Evolutionary conservation across 2,888 invertebrate genomes (phyloP).

Genomic region (Drosophila mulleri): DNA sequence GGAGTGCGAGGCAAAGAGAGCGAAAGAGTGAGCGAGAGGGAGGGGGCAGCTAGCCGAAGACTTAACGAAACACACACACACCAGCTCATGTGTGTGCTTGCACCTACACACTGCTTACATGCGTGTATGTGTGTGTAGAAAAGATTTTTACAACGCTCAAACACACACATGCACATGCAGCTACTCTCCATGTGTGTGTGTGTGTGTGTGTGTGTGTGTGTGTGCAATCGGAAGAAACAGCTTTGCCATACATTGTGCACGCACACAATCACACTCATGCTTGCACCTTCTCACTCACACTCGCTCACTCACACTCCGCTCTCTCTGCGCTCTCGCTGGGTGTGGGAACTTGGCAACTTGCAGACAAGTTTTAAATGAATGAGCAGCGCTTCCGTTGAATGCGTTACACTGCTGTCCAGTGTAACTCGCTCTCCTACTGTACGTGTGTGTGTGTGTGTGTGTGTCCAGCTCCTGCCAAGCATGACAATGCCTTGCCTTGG

Average conservation of each 20-base stretch:
- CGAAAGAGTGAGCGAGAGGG: neutral
- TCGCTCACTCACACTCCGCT: neutral
- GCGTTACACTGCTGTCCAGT: slow-evolving; percentile 59
- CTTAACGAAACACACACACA: slow-evolving; percentile 44
- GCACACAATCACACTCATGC: neutral
- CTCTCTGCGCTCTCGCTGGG: neutral
- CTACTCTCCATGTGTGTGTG: neutral
- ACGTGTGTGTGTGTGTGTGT: slow-evolving; percentile 15
- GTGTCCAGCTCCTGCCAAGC: slow-evolving; percentile 53
- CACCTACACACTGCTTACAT: neutral
- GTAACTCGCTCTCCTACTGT: slow-evolving; percentile 14
- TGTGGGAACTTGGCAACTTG: slow-evolving; percentile 78
- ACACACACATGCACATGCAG: neutral
- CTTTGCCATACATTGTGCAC: slow-evolving; percentile 49
- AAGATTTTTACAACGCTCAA: neutral
- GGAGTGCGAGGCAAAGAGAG: neutral
- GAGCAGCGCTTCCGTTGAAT: slow-evolving; percentile 82
- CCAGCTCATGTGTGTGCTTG: neutral
- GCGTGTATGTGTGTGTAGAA: neutral
- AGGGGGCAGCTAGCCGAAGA: slow-evolving; percentile 5
- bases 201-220: no score
- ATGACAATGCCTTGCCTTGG: slow-evolving; percentile 69
- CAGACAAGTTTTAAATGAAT: slow-evolving; percentile 84
- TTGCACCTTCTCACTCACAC: slow-evolving; percentile 39
- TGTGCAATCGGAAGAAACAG: slow-evolving; percentile 66